phyloP scores from a whole-genome alignment of 2,797 vertebrate species.

The Lerista edwardsae region DNA sequence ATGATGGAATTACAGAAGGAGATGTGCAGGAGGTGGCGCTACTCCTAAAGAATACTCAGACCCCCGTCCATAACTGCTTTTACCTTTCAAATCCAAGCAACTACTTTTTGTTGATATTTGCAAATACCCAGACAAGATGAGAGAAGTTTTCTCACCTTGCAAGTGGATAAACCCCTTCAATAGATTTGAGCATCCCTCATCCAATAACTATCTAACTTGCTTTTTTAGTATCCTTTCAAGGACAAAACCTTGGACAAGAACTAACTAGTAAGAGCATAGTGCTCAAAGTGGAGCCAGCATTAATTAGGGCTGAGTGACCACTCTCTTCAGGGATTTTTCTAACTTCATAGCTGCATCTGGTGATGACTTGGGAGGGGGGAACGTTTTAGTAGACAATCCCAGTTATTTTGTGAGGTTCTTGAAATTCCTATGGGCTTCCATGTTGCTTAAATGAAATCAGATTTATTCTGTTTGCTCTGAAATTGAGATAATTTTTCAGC shows the following conservation, averaged over 20 bases:
- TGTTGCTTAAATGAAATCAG: neutral
- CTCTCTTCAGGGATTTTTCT: too few species aligned
- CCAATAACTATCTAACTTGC: neutral
- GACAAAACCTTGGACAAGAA: neutral
- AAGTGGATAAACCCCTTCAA: neutral
- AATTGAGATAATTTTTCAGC: neutral
- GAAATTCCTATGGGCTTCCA: neutral
- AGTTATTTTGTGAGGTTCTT: neutral
- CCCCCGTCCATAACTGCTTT: neutral
- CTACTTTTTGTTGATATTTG: too few species aligned
- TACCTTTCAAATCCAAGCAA: too few species aligned
- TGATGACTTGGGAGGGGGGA: neutral
- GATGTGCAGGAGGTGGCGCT: neutral
- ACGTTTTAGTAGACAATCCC: neutral
- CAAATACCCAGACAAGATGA: too few species aligned
- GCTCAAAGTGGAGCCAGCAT: neutral
- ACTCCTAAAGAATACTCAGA: neutral
- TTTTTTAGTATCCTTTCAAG: neutral
- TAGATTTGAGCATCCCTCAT: neutral
- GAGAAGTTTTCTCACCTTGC: neutral
- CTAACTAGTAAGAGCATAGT: neutral
- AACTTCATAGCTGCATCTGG: neutral
- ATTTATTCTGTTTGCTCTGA: neutral
- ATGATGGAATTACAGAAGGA: neutral
- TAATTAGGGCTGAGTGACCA: neutral